Percentiles rank a stretch among this genome's conserved stretches.
Evolutionary conservation across 2,888 invertebrate genomes (phyloP).

Genomic region (Papilio gigon): DNA sequence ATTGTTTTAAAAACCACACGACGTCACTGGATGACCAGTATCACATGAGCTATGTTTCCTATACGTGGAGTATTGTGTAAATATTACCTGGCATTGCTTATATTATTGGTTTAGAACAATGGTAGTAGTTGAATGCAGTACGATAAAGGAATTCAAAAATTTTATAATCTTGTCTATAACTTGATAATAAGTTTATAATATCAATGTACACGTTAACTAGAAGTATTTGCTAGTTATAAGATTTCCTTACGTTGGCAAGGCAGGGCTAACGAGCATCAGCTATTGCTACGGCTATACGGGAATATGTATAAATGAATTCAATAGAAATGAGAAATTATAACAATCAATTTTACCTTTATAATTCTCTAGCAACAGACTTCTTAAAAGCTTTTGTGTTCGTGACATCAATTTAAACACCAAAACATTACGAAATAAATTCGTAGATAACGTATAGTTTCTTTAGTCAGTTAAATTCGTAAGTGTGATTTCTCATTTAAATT

Average conservation of each 20-base stretch:
- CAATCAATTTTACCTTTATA: no score
- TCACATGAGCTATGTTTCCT: constrained; percentile 5
- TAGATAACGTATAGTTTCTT: no score
- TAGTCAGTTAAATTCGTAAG: no score
- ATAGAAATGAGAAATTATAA: no score
- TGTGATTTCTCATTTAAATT: no score
- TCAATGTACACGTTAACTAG: background rate
- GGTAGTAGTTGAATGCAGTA: constrained; percentile 3
- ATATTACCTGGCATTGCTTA: background rate
- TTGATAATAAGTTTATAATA: background rate
- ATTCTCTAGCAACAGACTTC: no score
- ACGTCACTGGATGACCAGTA: background rate
- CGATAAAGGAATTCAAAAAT: background rate
- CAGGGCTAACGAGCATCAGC: no score
- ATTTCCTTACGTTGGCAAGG: background rate
- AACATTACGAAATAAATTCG: no score
- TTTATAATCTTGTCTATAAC: background rate
- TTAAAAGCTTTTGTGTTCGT: no score
- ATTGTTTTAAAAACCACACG: constrained; percentile 10
- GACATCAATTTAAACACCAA: no score
- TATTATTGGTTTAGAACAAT: background rate
- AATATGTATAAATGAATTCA: no score
- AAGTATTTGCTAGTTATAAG: background rate
- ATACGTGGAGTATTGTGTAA: background rate
- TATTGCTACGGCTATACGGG: no score